These are phyloP conservation scores for Elaphurus davidianus DNA, from an alignment of 2,113 vertebrate genomes.

Conservation along the genomic window DNA sequence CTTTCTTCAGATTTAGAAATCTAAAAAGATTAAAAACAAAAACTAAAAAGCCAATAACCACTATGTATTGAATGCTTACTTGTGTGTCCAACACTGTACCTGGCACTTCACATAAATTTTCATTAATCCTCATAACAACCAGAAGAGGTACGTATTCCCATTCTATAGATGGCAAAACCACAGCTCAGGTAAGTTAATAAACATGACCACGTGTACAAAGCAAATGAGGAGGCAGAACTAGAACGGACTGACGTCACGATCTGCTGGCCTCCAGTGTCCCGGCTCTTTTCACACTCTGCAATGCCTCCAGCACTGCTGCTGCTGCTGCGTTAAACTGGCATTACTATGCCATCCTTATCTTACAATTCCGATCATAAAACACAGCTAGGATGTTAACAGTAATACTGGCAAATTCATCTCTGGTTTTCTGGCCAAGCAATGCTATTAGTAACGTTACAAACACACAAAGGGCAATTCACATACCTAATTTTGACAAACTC, in stretches of 20 bases:
- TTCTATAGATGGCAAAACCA: conserved; percentile 9
- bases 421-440: not conserved
- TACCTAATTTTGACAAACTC: conserved; percentile 75
- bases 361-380: not conserved
- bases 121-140: conserved; percentile 21
- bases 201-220: not conserved
- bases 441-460: conserved; percentile 44
- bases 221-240: not conserved
- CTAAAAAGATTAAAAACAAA: conserved; percentile 31
- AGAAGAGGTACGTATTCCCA: not conserved
- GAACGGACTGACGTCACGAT: not conserved
- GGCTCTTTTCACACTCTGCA: not conserved
- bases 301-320: not conserved
- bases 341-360: not conserved
- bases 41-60: conserved; percentile 40
- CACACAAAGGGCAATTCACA: conserved; percentile 29
- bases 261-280: not conserved
- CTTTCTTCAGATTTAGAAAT: conserved; percentile 29
- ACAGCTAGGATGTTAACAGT: conserved; percentile 13
- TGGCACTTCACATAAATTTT: conserved; percentile 23
- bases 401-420: not conserved
- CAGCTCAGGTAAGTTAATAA: not conserved
- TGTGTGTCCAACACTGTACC: not conserved
- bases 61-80: conserved; percentile 13
- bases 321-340: not conserved